phyloP scores from a whole-genome alignment of 2,888 invertebrate species.

The Diploptera punctata region DNA sequence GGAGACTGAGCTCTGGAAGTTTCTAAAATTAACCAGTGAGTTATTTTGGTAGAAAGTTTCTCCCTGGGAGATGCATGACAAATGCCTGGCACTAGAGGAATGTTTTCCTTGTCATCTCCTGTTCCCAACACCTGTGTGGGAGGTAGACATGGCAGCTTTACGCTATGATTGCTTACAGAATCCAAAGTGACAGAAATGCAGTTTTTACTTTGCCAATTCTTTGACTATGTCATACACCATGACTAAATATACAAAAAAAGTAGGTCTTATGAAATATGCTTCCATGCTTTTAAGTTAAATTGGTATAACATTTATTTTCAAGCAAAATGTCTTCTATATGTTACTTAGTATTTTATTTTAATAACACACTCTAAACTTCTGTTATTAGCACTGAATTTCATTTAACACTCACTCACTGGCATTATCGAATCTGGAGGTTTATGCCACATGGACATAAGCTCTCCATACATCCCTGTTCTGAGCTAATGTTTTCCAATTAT shows the following conservation, averaged over 20 bases:
- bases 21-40: slow-evolving; percentile 14
- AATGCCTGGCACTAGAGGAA: slow-evolving; percentile 19
- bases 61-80: slow-evolving; percentile 18
- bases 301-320: too few species aligned
- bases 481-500: too few species aligned
- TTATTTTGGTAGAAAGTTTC: slow-evolving; percentile 14
- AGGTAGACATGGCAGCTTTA: too few species aligned
- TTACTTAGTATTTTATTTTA: too few species aligned
- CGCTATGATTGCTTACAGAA: not conserved
- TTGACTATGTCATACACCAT: slow-evolving; percentile 2
- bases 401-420: too few species aligned
- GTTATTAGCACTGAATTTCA: too few species aligned
- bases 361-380: too few species aligned
- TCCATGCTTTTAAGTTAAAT: not conserved
- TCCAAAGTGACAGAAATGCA: not conserved
- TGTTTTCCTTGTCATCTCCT: slow-evolving; percentile 14
- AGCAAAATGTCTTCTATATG: too few species aligned
- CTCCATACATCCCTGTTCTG: too few species aligned
- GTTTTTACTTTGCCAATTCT: not conserved
- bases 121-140: slow-evolving; percentile 20
- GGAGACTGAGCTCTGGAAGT: slow-evolving; percentile 13
- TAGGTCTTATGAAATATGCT: not conserved
- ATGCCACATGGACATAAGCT: too few species aligned
- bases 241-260: not conserved
- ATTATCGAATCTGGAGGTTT: too few species aligned